These are phyloP conservation scores for Zaprionus kolodkinae DNA, from an alignment of 1,140 invertebrate species.

Conservation along the genomic window DNA sequence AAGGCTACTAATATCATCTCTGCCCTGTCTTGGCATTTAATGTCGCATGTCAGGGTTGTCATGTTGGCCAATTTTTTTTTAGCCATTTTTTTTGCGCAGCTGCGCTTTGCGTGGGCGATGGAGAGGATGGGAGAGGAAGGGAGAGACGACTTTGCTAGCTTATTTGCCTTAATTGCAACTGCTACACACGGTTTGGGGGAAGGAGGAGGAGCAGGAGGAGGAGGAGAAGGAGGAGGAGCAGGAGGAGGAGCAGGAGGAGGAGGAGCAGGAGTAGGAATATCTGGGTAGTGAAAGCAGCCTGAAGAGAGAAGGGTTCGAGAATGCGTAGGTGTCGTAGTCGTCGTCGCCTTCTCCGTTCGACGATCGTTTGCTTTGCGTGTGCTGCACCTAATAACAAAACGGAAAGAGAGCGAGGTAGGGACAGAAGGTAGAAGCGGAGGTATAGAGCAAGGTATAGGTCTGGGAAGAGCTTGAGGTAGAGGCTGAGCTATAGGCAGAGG, in stretches of 20 bases:
- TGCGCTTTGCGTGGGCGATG: slow-evolving; percentile 57
- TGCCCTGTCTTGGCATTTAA: slow-evolving; percentile 56
- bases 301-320: neutral
- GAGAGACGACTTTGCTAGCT: slow-evolving; percentile 30
- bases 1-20: neutral
- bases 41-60: slow-evolving; percentile 79
- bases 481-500: slow-evolving; percentile 11
- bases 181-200: slow-evolving; percentile 24
- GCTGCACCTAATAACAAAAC: slow-evolving; percentile 50
- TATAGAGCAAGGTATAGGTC: neutral
- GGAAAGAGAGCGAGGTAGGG: neutral
- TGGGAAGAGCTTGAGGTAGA: neutral
- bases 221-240: neutral
- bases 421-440: slow-evolving; percentile 5
- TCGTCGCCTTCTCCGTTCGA: neutral
- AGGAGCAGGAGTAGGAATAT: neutral
- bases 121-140: neutral
- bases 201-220: neutral
- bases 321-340: slow-evolving; percentile 42
- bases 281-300: slow-evolving; percentile 20
- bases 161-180: slow-evolving; percentile 72
- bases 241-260: too few relatives aligned
- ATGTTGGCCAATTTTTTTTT: slow-evolving; percentile 74
- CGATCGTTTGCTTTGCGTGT: slow-evolving; percentile 44
- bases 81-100: slow-evolving; percentile 17